Evolutionary conservation across 1,140 invertebrate genomes (phyloP).

Genomic region (Conus betulinus): DNA sequence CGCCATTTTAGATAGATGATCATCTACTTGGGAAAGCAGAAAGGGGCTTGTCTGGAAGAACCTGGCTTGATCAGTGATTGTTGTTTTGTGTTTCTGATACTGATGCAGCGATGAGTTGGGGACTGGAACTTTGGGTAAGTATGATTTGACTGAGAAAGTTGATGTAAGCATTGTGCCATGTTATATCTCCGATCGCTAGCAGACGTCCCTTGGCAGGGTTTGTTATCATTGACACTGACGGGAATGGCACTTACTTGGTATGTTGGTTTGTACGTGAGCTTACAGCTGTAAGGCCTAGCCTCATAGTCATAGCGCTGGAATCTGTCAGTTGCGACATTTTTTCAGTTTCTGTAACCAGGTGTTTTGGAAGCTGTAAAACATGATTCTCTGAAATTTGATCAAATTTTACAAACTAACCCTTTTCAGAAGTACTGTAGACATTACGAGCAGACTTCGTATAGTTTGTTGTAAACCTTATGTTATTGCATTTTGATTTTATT

Average conservation of each 20-base stretch:
- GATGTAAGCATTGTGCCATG: not conserved
- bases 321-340: too few species aligned
- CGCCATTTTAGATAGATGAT: constrained; percentile 41
- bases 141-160: not conserved
- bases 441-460: too few species aligned
- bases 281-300: too few species aligned
- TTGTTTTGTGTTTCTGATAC: constrained; percentile 18
- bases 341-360: too few species aligned
- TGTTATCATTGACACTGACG: not conserved
- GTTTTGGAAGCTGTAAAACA: too few species aligned
- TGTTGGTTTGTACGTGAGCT: too few species aligned
- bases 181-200: not conserved
- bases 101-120: constrained; percentile 62
- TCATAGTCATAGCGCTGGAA: too few species aligned
- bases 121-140: constrained; percentile 62
- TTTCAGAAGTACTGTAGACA: too few species aligned
- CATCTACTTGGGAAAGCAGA: constrained; percentile 12
- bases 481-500: too few species aligned
- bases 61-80: constrained; percentile 5
- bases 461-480: too few species aligned
- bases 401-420: too few species aligned
- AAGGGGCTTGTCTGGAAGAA: constrained; percentile 35
- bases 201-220: not conserved
- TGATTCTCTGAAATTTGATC: too few species aligned
- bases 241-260: not conserved